These are phyloP conservation scores for Neoascia interrupta DNA, from an alignment of 2,888 invertebrate genomes.

Conservation along the genomic window DNA sequence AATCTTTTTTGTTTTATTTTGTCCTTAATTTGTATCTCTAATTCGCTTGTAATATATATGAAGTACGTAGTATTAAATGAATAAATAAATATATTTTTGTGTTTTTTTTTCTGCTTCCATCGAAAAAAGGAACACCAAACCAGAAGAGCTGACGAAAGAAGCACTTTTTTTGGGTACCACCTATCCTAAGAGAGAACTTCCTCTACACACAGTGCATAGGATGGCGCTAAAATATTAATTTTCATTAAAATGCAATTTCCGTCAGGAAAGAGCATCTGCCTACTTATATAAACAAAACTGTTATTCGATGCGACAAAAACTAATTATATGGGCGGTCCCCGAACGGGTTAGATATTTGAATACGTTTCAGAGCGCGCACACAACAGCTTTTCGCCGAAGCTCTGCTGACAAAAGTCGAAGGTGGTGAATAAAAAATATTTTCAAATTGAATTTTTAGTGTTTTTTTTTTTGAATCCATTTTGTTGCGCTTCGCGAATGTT, in stretches of 20 bases:
- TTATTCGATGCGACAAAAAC: neutral
- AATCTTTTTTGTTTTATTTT: too few species aligned
- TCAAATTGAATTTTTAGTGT: conserved; percentile 9
- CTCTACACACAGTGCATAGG: too few species aligned
- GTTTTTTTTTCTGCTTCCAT: neutral
- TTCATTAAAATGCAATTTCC: conserved; percentile 54
- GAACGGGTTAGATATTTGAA: neutral
- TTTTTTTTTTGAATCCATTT: neutral
- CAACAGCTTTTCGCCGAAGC: conserved; percentile 3
- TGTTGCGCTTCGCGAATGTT: too few species aligned
- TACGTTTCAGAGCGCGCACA: neutral
- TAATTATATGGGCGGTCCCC: conserved; percentile 44
- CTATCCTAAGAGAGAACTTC: too few species aligned
- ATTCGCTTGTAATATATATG: conserved; percentile 1
- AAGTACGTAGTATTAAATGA: conserved; percentile 49
- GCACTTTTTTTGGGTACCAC: too few species aligned
- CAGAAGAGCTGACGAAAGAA: too few species aligned
- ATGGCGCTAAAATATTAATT: too few species aligned
- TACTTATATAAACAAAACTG: neutral
- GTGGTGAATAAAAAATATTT: conserved; percentile 13
- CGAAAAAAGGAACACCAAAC: neutral
- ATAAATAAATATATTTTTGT: conserved; percentile 24
- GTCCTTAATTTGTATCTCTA: neutral
- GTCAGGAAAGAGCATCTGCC: neutral
- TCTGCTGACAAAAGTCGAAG: conserved; percentile 1